Base-by-base conservation (phyloP, 2,888 invertebrate species). In the Tuberolachnus salignus region DNA sequence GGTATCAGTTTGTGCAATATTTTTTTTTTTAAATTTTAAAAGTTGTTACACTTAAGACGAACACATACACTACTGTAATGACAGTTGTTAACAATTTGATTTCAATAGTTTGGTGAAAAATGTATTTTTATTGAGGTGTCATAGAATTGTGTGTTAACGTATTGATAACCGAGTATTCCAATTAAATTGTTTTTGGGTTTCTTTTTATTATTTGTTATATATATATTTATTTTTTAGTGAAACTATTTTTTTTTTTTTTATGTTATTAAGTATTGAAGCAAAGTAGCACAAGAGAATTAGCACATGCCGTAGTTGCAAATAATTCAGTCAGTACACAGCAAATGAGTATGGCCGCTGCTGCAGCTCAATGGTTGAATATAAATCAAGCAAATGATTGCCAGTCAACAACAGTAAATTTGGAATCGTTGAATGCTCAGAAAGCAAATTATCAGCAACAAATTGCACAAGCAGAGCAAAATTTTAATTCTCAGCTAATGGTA, bases 401-500 rank as follows among this genome's bases (percentile, higher is more conserved):
- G 83, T 3, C 82, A 26, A 42, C 82, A 13, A 21, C 71, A 21
- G 61, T 81, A 3, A 81, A 83, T 9, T 61, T 83, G 6, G 83
- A 83, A 69, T 80, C 82, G 0, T 80, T 84, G 13, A 81, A 81
- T n/a, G 82, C 90, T 82, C 95, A 96, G 86, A 94, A 95, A 86
- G 91, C 90, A 84, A 89, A 91, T 82, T 87, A 96, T 82, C 92
- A 93, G 85, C 95, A 96, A 85, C 96, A 98, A 88, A 94, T 98
- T 82, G 91, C 91, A 83, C 97, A 98, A 86, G 97, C 97, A 84
- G 98, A 98, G 86, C 92, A 92, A 84, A 99, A 99, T 88, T 89
- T 99, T 82, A 92, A 92, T 83, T 98, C 97, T 75, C 98, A 99
- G 85, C 95, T 97, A 86, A 91, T 95, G 85, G 95, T 94, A 84